These are phyloP conservation scores for Cololabis saira DNA, from an alignment of 2,113 vertebrate species.

Conservation along the genomic window DNA sequence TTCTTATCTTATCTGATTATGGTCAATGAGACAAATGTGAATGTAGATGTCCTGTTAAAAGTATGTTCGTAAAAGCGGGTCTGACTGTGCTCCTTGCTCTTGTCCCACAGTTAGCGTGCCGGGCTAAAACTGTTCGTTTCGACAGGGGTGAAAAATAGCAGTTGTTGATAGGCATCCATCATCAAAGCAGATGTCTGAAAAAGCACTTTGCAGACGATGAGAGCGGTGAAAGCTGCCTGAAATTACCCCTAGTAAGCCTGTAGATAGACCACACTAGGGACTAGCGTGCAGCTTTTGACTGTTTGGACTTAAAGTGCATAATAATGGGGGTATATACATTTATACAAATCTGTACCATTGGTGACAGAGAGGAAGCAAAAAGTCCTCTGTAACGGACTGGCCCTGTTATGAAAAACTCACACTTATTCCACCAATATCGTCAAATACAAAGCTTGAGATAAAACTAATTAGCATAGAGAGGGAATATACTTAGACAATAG, in stretches of 20 bases:
- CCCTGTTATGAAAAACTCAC: too few relatives aligned
- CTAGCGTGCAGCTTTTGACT: conserved; percentile 33
- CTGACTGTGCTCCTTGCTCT: too few relatives aligned
- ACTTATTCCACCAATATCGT: too few relatives aligned
- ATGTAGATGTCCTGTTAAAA: too few relatives aligned
- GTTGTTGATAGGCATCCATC: conserved; percentile 51
- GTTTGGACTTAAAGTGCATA: conserved; percentile 3
- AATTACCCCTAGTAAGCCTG: conserved; percentile 27
- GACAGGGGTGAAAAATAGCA: conserved; percentile 35
- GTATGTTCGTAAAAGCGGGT: too few relatives aligned
- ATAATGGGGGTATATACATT: not conserved
- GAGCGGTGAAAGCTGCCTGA: conserved; percentile 25
- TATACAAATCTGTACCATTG: not conserved
- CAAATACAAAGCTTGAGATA: too few relatives aligned
- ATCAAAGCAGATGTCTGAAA: conserved; percentile 13
- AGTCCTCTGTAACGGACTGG: too few relatives aligned
- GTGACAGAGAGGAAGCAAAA: not conserved
- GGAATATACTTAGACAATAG: too few relatives aligned
- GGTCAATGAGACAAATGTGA: too few relatives aligned
- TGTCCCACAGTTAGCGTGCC: not conserved
- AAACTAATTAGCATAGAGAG: too few relatives aligned
- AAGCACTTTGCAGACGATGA: conserved; percentile 31
- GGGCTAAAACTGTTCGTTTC: conserved; percentile 1
- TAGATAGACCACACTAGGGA: conserved; percentile 12
- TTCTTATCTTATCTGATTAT: too few relatives aligned